Base-by-base conservation (phyloP, 2,797 vertebrate species). In the Galaxias olidus region DNA sequence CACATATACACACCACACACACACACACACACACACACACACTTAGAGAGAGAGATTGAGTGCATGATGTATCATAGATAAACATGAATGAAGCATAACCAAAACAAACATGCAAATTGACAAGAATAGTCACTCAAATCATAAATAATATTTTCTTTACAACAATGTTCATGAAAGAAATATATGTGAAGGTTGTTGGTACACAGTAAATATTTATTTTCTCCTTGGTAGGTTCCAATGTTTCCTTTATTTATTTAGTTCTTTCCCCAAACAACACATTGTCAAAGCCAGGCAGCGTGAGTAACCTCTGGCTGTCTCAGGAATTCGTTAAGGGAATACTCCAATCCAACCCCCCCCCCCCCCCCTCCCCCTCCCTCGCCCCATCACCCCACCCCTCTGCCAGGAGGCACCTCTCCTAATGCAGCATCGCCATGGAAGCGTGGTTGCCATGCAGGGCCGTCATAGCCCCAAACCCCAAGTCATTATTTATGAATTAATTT, bases 401-500 rank as follows among this genome's bases (percentile, higher is more conserved):
- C 86, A 83, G 81, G 74, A 83, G 90, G 84, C 81, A 86, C 78
- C 79, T 86, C 85, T 86, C 89, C 56, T 89, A 89, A 89, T 86
- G 83, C 86, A 89, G 87, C 77, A 73, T 75, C 80, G 78, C 84
- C 83, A 85, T 67, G 69, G 84, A 87, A 85, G 88, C 88, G 87
- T 87, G 86, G 83, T 84, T 88, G 83, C 81, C 83, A 86, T 86
- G 82, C 46, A 10, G 85, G 78, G 80, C n/a, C 66, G 43, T 63
- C 86, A 71, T 77, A 86, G 84, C 85, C 83, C 82, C 84, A 89
- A 90, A 91, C 77, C 30, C 73, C 76, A 82, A 83, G 86, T 87
- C 80, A 91, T 91, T 89, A 91, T 90, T 91, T 89, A 89, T 91
- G 81, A 90, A 91, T 90, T 90, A 89, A 91, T 90, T 86, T 91